phyloP scores from a whole-genome alignment of 2,888 invertebrate genomes.

The Rhyacophila evoluta region DNA sequence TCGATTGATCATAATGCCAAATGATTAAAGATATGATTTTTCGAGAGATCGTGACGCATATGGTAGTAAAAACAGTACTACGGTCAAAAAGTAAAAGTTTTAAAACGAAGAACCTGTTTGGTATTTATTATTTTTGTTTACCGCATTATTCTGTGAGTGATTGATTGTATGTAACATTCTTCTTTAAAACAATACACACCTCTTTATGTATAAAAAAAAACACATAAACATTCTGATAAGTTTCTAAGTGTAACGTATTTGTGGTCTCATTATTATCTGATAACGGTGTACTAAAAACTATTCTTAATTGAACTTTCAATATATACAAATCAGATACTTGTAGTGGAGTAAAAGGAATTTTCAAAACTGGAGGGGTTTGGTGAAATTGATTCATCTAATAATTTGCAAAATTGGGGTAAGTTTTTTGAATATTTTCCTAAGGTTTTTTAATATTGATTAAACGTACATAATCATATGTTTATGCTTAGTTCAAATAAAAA shows the following conservation, averaged over 20 bases:
- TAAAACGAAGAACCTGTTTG: conserved; percentile 20
- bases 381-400: conserved; percentile 3
- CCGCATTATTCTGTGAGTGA: neutral
- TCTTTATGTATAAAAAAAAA: neutral
- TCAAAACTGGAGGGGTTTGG: conserved; percentile 15
- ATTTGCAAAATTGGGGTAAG: conserved; percentile 15
- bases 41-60: conserved; percentile 6
- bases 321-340: neutral
- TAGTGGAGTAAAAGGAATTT: neutral
- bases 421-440: neutral
- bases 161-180: neutral
- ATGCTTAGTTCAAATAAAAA: too few species aligned
- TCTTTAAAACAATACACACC: conserved; percentile 18
- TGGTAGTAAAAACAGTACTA: conserved; percentile 30
- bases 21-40: neutral
- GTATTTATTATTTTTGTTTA: conserved; percentile 20
- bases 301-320: too few species aligned
- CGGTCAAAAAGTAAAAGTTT: conserved; percentile 43
- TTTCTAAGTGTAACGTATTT: neutral
- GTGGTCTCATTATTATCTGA: neutral
- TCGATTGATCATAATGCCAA: neutral
- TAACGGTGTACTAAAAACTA: neutral
- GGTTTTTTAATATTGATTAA: too few species aligned
- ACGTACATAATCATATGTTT: too few species aligned
- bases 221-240: neutral